Evolutionary conservation across 2,113 vertebrate species (phyloP), one percentile per base, ranked within the genome.

Genomic region (Catharus bicknelli): DNA sequence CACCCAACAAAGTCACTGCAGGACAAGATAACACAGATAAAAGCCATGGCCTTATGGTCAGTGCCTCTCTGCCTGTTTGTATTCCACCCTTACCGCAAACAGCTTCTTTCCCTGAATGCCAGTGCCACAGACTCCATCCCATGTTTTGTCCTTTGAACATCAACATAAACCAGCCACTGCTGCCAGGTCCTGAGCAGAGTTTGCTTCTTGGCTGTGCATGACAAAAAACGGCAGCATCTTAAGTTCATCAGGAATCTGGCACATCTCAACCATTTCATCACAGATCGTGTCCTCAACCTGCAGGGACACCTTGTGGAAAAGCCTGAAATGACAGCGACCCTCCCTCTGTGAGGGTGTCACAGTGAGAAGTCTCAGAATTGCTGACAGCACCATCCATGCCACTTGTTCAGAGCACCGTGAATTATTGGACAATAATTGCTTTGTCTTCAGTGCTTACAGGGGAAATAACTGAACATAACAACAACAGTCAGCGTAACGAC

Each of bases 151-250:
- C 93, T 98, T 30, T 89, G 96, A 79, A 98, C 95, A 54, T 96
- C 95, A 70, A 98, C 90, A 61, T 98, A 99, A 92, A 97, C 63
- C 80, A 98, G 84, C 99, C 99, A 99, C 64, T 67, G 90, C 47
- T 97, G 96, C 98, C 98, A 99, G 32, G 96, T 95, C 59, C 63
- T 84, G 45, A 70, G 90, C 87, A 98, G 58, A 19, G 62, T 93
- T 55, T 77, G 94, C 62, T 83, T 97, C 40, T 62, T 90, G 38
- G 96, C 98, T 98, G 93, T 26, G 59, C 38, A 77, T 9, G 79
- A 76, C 67, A 96, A 18, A 55, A 95, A 48, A 67, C 6, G 7
- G 78, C 26, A 80, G 32, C 48, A 55, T 7, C 27, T 51, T 58
- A 64, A 79, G 12, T 13, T 57, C 21, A 45, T 1, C 10, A 61